Percentiles rank a stretch among this genome's conserved stretches.
These are phyloP conservation scores for Nothura maculosa DNA, from an alignment of 2,797 vertebrate species.

Conservation along the genomic window DNA sequence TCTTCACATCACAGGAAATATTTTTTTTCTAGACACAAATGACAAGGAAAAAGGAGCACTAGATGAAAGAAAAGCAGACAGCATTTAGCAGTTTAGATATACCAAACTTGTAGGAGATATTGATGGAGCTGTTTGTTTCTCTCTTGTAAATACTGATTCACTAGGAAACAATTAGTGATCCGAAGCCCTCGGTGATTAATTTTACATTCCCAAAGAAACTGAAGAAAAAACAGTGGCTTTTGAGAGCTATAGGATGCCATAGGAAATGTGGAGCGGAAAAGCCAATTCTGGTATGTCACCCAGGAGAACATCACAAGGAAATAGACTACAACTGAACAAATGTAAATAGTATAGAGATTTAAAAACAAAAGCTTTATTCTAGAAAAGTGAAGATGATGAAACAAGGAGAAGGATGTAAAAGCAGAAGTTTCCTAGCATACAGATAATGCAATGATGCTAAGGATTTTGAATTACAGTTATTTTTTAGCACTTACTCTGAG, in stretches of 20 bases:
- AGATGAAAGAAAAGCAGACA: not conserved
- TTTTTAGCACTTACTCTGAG: not conserved
- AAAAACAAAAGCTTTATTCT: not conserved
- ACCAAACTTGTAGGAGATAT: too few relatives aligned
- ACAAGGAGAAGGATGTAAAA: not conserved
- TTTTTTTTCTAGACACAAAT: not conserved
- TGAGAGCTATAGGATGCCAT: not conserved
- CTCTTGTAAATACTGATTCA: not conserved
- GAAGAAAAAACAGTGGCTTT: conserved; percentile 37
- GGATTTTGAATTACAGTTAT: not conserved
- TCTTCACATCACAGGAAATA: not conserved
- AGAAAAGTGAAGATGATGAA: not conserved
- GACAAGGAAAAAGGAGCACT: not conserved
- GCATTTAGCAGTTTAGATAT: not conserved
- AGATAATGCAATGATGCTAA: not conserved
- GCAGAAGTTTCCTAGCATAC: not conserved
- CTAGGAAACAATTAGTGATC: not conserved
- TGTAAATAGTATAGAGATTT: not conserved
- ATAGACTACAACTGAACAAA: not conserved
- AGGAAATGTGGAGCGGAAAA: conserved; percentile 45
- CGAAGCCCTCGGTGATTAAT: not conserved
- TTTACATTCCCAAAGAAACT: conserved; percentile 1
- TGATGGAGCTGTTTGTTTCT: not conserved
- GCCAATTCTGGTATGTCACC: conserved; percentile 1
- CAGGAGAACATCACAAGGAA: conserved; percentile 25